Evolutionary conservation across 1,140 invertebrate species (phyloP), one percentile per base, ranked within the genome.

Genomic region (Tetragonula clypearis): DNA sequence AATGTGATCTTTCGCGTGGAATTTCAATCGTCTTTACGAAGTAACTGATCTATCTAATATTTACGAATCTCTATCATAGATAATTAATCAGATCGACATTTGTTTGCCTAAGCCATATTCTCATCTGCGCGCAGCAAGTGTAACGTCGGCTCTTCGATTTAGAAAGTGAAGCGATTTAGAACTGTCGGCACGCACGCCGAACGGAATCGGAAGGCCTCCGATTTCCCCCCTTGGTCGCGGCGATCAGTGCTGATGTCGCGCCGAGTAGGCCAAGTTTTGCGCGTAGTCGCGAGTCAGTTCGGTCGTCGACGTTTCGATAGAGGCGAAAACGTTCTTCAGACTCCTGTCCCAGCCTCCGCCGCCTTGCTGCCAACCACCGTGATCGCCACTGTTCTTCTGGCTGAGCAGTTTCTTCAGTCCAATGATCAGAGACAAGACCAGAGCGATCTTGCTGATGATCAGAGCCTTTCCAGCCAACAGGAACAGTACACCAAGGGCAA

Each of bases 371-470:
- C 96, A 94, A 2, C 95, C 95, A n/a, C 95, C 95, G 69, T 95
- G 94, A 26, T 96, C 95, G 6, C 95, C 95, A 3, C 95, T 94
- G 26, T 96, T 95, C 92, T 97, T 97, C 88, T 96, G 95, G 1
- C 96, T 95, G 81, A 97, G 94, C 1, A 97, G 93, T 90, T 98
- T 98, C 95, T 98, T 97, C n/a, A 98, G 90, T 0, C 97, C 97
- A 74, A 97, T 97, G 82, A 97, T 97, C 84, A 97, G 96, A 1
- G 97, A 96, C 55, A 98, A 94, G 2, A 98, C 96, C 19, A 98
- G 93, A 2, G 97, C 97, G 87, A 98, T 97, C 95, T 97, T 97
- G 26, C 97, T 97, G 77, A 97, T 96, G 87, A 97, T 97, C 23
- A 97, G 93, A 3, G 97, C 97, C 92, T 98, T 98, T 75, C 97